Base-by-base conservation (phyloP, 2,797 vertebrate genomes). In the Synaphobranchus kaupii region DNA sequence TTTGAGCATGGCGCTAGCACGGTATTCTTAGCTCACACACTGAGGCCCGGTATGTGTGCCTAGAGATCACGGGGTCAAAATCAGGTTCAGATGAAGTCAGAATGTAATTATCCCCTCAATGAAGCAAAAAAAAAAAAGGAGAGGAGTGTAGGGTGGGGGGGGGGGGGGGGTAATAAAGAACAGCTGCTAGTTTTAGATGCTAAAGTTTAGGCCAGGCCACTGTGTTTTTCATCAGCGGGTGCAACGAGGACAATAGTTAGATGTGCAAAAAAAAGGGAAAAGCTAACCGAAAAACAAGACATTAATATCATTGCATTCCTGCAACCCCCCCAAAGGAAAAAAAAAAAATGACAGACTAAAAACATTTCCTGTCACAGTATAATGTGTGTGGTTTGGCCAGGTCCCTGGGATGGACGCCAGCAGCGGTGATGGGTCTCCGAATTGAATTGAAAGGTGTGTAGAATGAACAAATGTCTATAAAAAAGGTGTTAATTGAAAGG, bases 41-140 rank as follows among this genome's bases (percentile, higher is more conserved):
- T 93, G 88, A 89, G 92, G 92, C 91, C 91, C 91, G 93, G 93
- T n/a, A 86, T 84, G 85, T 90, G 87, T 94, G 93, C 94, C 93
- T 94, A 93, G 94, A 93, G 94, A 94, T 81, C 78, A 50, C 5
- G 4, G 47, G 95, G 95, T 96, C 95, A 96, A 93, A 92, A 94
- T 95, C 95, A 95, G 96, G 96, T 96, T 96, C 94, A 92, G 94
- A 96, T 96, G 96, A 96, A 96, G 96, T 96, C 96, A 97, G 95
- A 96, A 96, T 96, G 95, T 95, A 96, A 96, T 97, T 96, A 97
- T 94, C 94, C 94, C 94, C 94, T 96, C 95, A 96, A 95, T 96
- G 95, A 96, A 96, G 94, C 94, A 96, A 96, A 95, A 94, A 76
- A 76, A 96, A 96, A 95, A 94, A 76, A 76, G 12, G 71, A 20